Percentiles rank a stretch among this genome's conserved stretches.
phyloP scores from a whole-genome alignment of 1,140 invertebrate species.

The Dysdera silvatica region DNA sequence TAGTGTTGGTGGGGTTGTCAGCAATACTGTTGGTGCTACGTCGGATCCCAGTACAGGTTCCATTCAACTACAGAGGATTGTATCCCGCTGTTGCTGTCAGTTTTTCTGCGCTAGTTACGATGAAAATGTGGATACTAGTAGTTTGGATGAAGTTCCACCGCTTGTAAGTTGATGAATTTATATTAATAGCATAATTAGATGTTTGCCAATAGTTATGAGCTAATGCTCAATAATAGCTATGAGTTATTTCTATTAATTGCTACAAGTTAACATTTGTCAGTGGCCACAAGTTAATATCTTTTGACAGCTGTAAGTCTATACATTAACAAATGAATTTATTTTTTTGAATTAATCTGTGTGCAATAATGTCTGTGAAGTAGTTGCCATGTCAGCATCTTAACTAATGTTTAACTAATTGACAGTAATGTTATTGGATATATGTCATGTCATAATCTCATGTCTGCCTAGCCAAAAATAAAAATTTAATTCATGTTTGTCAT shows the following conservation, averaged over 20 bases:
- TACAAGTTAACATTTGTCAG: too few species aligned
- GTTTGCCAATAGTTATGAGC: too few species aligned
- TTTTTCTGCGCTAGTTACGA: conserved; percentile 95
- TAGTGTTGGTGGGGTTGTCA: conserved; percentile 90
- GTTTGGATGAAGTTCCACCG: conserved; percentile 56
- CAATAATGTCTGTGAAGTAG: not conserved
- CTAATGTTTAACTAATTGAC: not conserved
- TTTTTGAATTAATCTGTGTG: not conserved
- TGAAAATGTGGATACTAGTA: conserved; percentile 63
- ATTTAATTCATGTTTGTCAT: too few species aligned
- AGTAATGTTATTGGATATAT: too few species aligned
- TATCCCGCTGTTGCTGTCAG: conserved; percentile 93
- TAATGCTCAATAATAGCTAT: too few species aligned
- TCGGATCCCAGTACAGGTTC: conserved; percentile 25
- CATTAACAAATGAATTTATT: not conserved
- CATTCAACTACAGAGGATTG: conserved; percentile 83
- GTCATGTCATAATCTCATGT: too few species aligned
- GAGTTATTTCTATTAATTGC: too few species aligned
- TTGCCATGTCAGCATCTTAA: not conserved
- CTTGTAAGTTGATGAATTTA: conserved; percentile 28
- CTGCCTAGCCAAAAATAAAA: too few species aligned
- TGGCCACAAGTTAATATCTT: too few species aligned
- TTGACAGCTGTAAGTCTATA: not conserved
- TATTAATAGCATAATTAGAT: not conserved
- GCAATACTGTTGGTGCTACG: conserved; percentile 76